Evolutionary conservation across 2,888 invertebrate species (phyloP), one percentile per base, ranked within the genome.

Genomic region (Lasius platythorax): DNA sequence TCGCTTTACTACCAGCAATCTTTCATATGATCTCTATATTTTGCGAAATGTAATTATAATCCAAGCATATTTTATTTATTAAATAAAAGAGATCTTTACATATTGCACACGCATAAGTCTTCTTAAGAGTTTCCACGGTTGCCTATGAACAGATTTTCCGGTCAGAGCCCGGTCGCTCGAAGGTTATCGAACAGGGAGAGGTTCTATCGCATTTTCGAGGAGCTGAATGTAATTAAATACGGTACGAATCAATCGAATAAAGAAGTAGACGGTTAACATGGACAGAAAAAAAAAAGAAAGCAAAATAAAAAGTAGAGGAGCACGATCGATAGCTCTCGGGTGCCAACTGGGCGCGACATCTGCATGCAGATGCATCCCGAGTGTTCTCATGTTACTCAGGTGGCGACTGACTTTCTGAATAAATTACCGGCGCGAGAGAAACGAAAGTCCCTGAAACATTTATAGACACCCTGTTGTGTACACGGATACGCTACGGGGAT

Each of bases 361-460:
- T 89, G 91, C 88, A 91, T 91, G 91, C 90, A 89, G 91, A 92
- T 90, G 91, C 91, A 91, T 89, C 87, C 63, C 84, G 78, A 63
- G 74, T 82, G 91, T 93, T 93, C 93, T 93, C 93, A 93, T 93
- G 92, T 93, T 93, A 92, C 92, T 92, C 89, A 91, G 88, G 91
- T 92, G 93, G 89, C 91, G 88, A 89, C 86, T 89, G 91, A 92
- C 91, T 92, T 92, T 89, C 88, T 86, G 93, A 92, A 93, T 93
- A 93, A 93, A 93, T 93, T 93, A 93, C 88, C 83, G 82, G 83
- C 85, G 83, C 89, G 87, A 88, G 87, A 88, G 61, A 84, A 84
- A 87, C 86, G 84, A 85, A 82, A 89, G 88, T 85, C 87, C 88
- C 88, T 82, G 87, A 88, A 91, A 91, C 92, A 91, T 91, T 88